Base-by-base conservation (phyloP, 2,888 invertebrate genomes). In the Callyntrura guangdongensis region DNA sequence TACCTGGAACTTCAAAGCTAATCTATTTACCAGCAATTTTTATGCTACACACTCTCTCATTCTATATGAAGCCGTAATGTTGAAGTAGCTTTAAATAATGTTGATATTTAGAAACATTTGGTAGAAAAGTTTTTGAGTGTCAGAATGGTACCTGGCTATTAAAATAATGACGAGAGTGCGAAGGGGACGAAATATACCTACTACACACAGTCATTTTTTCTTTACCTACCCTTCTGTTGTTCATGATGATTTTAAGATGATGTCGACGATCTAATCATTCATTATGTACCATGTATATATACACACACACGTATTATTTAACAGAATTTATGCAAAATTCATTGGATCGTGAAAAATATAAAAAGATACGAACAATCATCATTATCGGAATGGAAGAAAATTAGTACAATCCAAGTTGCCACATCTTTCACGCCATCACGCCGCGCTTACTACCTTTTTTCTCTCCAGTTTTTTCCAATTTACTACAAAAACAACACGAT, bases 81-180 rank as follows among this genome's bases (percentile, higher is more conserved):
- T n/a, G n/a, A n/a, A n/a, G n/a, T n/a, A n/a, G n/a, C n/a, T n/a
- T n/a, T n/a, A n/a, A n/a, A n/a, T n/a, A n/a, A n/a, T n/a, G n/a
- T n/a, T n/a, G n/a, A n/a, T n/a, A n/a, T n/a, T n/a, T n/a, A n/a
- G n/a, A n/a, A n/a, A n/a, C n/a, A n/a, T n/a, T n/a, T n/a, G n/a
- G n/a, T n/a, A n/a, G 27, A 81, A 59, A 59, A 25, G 59, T n/a
- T 59, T 22, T n/a, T 0, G n/a, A 64, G 67, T 81, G 49, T 81
- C 17, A 53, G 82, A 59, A n/a, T 53, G 59, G 45, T 69, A 72
- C 69, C 36, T 56, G 49, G 49, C 88, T 72, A 88, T 88, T 88
- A 88, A 69, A 82, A 88, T 88, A 88, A 88, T 88, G 81, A 88
- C 82, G 53, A 72, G 3, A 20, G 20, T 22, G 27, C 11, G 45